Base-by-base conservation (phyloP, 2,888 invertebrate genomes). In the Papilio elwesi region DNA sequence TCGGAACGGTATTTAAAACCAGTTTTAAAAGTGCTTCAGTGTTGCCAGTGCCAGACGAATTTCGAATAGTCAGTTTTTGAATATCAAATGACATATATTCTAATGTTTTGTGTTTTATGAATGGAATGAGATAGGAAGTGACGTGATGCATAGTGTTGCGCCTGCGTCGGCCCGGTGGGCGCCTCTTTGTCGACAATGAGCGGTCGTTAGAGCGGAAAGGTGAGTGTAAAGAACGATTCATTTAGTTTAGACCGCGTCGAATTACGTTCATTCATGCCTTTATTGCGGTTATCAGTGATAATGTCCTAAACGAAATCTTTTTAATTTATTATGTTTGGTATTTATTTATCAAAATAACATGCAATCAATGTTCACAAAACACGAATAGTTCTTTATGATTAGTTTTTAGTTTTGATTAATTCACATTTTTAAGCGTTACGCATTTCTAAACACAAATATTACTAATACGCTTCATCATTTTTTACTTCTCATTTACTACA, bases 121-220 rank as follows among this genome's bases (percentile, higher is more conserved):
- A 92, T 92, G 91, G 88, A 90, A 89, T 90, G 90, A 83, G 82
- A 81, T 87, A 88, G 90, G 90, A 89, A 89, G 92, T 93, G 92
- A 92, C 91, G 91, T 92, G 90, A 93, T 92, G 92, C 83, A 81
- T 91, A 92, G 93, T 92, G 92, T 87, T 91, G 91, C 91, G 92
- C 85, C 86, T 83, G 83, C 80, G 77, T 78, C 82, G 84, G 82
- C 81, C 81, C 81, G 84, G 86, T 86, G 87, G 88, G 89, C 83
- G 86, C 83, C 82, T 80, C 83, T 87, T 86, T 88, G 88, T 88
- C 90, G 90, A 93, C 92, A 91, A 92, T 93, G 93, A 84, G 84
- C 83, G 87, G 85, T 85, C 90, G 93, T 91, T 93, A 93, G 90
- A 91, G 85, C 84, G 83, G 85, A 90, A 90, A 93, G 92, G 93